Evolutionary conservation across 2,113 vertebrate species (phyloP), one percentile per base, ranked within the genome.

Genomic region (Chrysochloris asiatica): DNA sequence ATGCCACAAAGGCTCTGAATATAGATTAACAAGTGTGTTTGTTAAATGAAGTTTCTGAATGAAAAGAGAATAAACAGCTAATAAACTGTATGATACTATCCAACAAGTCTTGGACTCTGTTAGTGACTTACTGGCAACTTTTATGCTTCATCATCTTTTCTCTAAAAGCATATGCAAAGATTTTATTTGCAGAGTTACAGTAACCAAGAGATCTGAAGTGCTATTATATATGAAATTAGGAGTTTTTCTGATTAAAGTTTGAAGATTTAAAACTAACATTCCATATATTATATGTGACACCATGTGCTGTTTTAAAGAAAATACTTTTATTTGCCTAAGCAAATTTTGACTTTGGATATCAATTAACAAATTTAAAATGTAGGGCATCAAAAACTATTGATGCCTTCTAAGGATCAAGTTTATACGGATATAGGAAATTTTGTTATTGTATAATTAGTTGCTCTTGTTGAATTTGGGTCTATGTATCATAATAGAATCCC

Each of bases 201-300:
- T 96, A 97, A 94, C n/a, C 86, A 95, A 95, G 28, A 0, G 52
- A 96, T 63, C 84, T 86, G 65, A 96, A 95, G 65, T 95, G 95
- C 78, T 63, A 48, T 85, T 96, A 43, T 93, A 96, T 95, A 95
- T 33, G 93, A 95, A 85, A 84, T n/a, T n/a, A 95, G 88, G 82
- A 94, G 22, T 84, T 80, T 84, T 96, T 54, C 52, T 86, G 76
- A 95, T 97, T 90, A 94, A 93, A n/a, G 30, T 47, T 95, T 93
- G 93, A 95, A 96, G 47, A 92, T 90, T 85, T 95, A 90, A 97
- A 96, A 97, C 92, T 94, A 96, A 65, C 95, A 50, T 96, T 90
- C 96, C 95, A 95, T 81, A 19, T 96, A 61, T n/a, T n/a, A 24
- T 93, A 95, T 84, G 78, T 17, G 83, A 91, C 90, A 93, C 92